Base-by-base conservation (phyloP, 2,888 invertebrate species). In the Leptinotarsa tumamoca region DNA sequence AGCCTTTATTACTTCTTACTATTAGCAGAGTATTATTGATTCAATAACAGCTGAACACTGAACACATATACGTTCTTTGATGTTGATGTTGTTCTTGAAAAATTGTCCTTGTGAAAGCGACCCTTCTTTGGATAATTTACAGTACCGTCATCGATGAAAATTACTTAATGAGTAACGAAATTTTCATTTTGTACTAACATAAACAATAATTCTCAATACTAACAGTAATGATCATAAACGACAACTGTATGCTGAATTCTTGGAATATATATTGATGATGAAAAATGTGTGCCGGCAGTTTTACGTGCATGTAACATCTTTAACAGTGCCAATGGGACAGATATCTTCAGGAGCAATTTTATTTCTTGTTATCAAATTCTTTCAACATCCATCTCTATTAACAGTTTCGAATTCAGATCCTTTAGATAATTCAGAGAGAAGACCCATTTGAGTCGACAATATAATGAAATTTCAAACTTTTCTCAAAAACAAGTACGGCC, bases 201-300 rank as follows among this genome's bases (percentile, higher is more conserved):
- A 69, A 56, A 69, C 69, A 56, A 69, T 69, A 56, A 43, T 56
- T 69, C 17, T 56, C 54, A 69, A 56, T 56, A 69, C 54, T 27
- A 43, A 49, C 43, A 51, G 33, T 66, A 58, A 71, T 71, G 58
- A 51, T 51, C 17, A 17, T 51, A 61, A 61, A 56, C 33, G 13
- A 17, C 54, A 2, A 17, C 23, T 71, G 58, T 61, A 71, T 63
- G 61, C 61, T 33, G 63, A 71, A 68, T 68, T 58, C 58, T 58
- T 23, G 58, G 21, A 58, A 58, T 14, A 14, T 1, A 58, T 58
- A 23, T 58, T 58, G 23, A 18, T 58, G 58, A 58, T 58, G 58
- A 58, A 4, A n/a, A 54, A 54, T 18, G 17, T 58, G 58, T 58
- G 58, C 15, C 58, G 23, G 58, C 58, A 14, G 58, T 23, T 21